Evolutionary conservation across 2,888 invertebrate species (phyloP), one percentile per base, ranked within the genome.

Genomic region (Dasysyrphus tricinctus): DNA sequence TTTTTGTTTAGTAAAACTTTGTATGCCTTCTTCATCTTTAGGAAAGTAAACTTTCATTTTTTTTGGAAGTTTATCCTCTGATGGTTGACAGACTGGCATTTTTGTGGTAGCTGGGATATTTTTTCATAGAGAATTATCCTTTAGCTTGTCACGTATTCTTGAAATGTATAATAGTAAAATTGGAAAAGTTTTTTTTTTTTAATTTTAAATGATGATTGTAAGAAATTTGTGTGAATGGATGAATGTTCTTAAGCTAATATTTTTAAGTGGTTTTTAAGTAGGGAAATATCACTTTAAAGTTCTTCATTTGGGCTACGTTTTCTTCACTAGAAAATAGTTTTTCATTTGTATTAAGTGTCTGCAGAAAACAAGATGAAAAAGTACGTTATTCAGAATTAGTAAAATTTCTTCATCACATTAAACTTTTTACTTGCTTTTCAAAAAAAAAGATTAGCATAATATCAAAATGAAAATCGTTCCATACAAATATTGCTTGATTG

Each of bases 111-210:
- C 1, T n/a, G 12, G 44, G 32, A 16, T 9, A 42, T 12, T 16
- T 24, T 32, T n/a, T 42, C 8, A 24, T n/a, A 16, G 11, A 7
- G 32, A 47, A 57, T 44, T 63, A 44, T 44, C 42, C 44, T 44
- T 63, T 63, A 29, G 32, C 29, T 32, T 32, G 29, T 44, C 44
- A 63, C 42, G 63, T 63, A 63, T 47, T 63, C n/a, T 47, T 3
- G 29, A 29, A 29, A 29, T 63, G 14, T 14, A n/a, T 4, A 44
- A 5, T 14, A 49, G 19, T 11, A 12, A 47, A 67, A 49, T 34
- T 49, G 37, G 14, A 49, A 49, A 67, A 34, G 67, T 47, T 65
- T 65, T 24, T 24, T 24, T 24, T 24, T 24, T 24, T 24, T 32
- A 34, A 47, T 16, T 34, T 49, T 8, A 49, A 34, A 49, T 49